phyloP scores from a whole-genome alignment of 2,797 vertebrate genomes.

The Leuciscus waleckii region DNA sequence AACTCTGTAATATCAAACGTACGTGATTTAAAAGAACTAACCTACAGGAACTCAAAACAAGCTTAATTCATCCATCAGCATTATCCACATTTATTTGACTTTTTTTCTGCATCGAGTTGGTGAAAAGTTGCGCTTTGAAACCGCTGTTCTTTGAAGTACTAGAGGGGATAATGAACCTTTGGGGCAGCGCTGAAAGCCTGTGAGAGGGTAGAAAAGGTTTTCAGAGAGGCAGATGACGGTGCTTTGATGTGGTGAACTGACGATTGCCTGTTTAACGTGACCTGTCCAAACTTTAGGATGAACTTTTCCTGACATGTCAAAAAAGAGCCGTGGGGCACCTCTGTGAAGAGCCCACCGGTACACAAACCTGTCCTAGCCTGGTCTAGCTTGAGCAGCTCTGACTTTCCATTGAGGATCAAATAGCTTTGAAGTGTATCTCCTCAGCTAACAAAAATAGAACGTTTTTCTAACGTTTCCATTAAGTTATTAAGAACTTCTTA shows the following conservation, averaged over 20 bases:
- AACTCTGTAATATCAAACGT: not conserved
- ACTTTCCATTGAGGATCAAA: constrained; percentile 13
- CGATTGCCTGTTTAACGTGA: constrained; percentile 41
- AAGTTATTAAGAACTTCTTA: not conserved
- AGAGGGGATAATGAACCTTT: not conserved
- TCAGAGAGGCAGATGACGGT: constrained; percentile 45
- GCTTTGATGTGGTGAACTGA: constrained; percentile 40
- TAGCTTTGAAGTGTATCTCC: not conserved
- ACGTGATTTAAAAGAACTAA: not conserved
- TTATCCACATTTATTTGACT: not conserved
- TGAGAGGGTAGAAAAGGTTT: constrained; percentile 61
- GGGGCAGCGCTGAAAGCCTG: constrained; percentile 29
- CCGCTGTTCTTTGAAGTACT: constrained; percentile 21
- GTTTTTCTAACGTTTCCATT: not conserved
- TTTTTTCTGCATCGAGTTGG: constrained; percentile 6
- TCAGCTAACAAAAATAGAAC: not conserved
- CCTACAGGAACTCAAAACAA: not conserved
- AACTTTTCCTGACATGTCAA: constrained; percentile 45
- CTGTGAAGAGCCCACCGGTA: constrained; percentile 5
- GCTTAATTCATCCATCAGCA: constrained; percentile 3
- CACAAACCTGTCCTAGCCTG: constrained; percentile 6
- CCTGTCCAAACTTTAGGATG: constrained; percentile 42
- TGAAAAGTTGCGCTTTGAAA: constrained; percentile 13
- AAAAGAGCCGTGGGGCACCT: constrained; percentile 12
- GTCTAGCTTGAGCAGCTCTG: not conserved